These are phyloP conservation scores for Drosophila melanogaster DNA, from an alignment of 1,140 invertebrate genomes.

Conservation along the genomic window Release_6_plus_ISO1_MT NC_004354.4:9159501-9160000, in stretches of 20 bases:
- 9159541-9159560: slow-evolving; percentile 49
- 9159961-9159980: slow-evolving; percentile 17
- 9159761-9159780: slow-evolving; percentile 87
- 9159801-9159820: slow-evolving; percentile 79
- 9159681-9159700: slow-evolving; percentile 88
- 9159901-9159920: slow-evolving; percentile 49
- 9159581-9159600: background rate
- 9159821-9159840: slow-evolving; percentile 73
- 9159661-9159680: slow-evolving; percentile 88
- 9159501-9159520: slow-evolving; percentile 11
- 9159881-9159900: background rate
- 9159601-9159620: slow-evolving; percentile 72
- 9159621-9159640: slow-evolving; percentile 85
- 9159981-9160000: background rate
- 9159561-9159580: slow-evolving; percentile 16
- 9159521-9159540: slow-evolving; percentile 65
- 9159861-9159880: background rate
- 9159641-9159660: slow-evolving; percentile 87
- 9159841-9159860: slow-evolving; percentile 24
- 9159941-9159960: slow-evolving; percentile 33
- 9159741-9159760: slow-evolving; percentile 85
- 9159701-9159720: slow-evolving; percentile 85
- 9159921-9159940: slow-evolving; percentile 62
- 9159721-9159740: slow-evolving; percentile 85
- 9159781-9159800: slow-evolving; percentile 88